Conservation (phyloP, 2,797 vertebrate genomes). For the Tinamus major region DNA sequence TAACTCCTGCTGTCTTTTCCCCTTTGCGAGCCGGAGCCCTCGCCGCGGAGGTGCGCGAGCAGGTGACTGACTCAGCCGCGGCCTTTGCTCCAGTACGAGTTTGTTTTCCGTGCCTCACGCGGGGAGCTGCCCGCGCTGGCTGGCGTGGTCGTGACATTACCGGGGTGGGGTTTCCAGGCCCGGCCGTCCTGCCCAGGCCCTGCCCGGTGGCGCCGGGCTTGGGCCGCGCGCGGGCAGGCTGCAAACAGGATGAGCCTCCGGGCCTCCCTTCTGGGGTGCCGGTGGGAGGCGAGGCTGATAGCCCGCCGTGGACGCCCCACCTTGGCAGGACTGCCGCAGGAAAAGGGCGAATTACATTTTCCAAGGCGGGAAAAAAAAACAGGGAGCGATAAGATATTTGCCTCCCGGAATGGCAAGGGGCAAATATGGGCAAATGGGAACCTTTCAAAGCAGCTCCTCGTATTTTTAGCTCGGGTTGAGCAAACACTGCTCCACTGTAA, state of each 20-base stretch:
- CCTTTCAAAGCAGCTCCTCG: constrained; percentile 28
- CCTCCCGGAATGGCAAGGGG: constrained; percentile 1
- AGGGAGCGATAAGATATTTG: constrained; percentile 46
- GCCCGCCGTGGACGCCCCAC: constrained; percentile 67
- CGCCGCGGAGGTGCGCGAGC: background rate
- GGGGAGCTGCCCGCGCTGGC: constrained; percentile 25
- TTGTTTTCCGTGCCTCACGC: constrained; percentile 41
- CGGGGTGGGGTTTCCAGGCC: constrained; percentile 60
- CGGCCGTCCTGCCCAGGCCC: constrained; percentile 1
- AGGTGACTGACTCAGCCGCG: background rate
- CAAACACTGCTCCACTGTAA: background rate
- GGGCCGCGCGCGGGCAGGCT: constrained; percentile 34
- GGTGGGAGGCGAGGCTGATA: constrained; percentile 67
- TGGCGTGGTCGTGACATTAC: constrained; percentile 65
- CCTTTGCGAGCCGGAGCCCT: background rate
- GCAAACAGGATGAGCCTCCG: constrained; percentile 75
- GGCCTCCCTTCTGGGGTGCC: constrained; percentile 67
- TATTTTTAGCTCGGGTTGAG: constrained; percentile 21
- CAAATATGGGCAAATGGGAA: constrained; percentile 30
- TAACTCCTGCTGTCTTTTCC: background rate
- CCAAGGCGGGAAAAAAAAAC: constrained; percentile 17
- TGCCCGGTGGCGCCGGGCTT: constrained; percentile 48
- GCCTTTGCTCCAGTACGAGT: background rate
- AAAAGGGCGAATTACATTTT: constrained; percentile 56
- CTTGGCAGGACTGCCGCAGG: constrained; percentile 70